Conservation (phyloP, 1,140 invertebrate genomes). For the Pogonomyrmex barbatus region DNA sequence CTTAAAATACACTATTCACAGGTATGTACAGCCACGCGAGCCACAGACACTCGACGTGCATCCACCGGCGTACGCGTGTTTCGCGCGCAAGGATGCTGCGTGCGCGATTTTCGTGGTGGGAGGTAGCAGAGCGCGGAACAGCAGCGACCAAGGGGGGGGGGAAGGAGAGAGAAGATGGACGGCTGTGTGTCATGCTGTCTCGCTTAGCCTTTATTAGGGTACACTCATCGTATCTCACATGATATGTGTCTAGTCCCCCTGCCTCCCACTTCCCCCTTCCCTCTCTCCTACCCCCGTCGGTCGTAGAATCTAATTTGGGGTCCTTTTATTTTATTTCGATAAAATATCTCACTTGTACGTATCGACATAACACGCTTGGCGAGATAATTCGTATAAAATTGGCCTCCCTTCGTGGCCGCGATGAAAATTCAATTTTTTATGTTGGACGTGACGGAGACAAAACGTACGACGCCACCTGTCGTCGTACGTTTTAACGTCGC, state of each 20-base stretch:
- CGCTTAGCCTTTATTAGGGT: constrained; percentile 10
- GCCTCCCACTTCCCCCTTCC: background rate
- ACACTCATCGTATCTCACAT: background rate
- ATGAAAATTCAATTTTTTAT: constrained; percentile 48
- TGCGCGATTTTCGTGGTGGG: constrained; percentile 73
- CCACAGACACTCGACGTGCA: constrained; percentile 73
- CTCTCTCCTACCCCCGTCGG: background rate
- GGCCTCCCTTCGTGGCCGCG: no score
- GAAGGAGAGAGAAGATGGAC: constrained; percentile 4
- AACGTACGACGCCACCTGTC: constrained; percentile 4
- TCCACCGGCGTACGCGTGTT: constrained; percentile 79
- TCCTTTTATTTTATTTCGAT: background rate
- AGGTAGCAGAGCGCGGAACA: no score
- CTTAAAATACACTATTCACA: constrained; percentile 83
- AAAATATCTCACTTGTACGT: background rate
- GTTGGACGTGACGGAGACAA: background rate
- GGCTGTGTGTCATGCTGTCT: constrained; percentile 23
- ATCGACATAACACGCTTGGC: background rate
- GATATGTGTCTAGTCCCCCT: background rate
- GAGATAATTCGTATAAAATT: background rate
- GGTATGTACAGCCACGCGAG: constrained; percentile 78
- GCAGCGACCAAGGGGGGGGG: background rate
- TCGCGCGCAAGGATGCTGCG: constrained; percentile 80
- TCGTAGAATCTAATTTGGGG: background rate
- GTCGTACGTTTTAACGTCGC: background rate